Percentiles rank a stretch among this genome's conserved stretches.
These are phyloP conservation scores for Ondatra zibethicus DNA, from an alignment of 2,113 vertebrate genomes.

Conservation along the genomic window DNA sequence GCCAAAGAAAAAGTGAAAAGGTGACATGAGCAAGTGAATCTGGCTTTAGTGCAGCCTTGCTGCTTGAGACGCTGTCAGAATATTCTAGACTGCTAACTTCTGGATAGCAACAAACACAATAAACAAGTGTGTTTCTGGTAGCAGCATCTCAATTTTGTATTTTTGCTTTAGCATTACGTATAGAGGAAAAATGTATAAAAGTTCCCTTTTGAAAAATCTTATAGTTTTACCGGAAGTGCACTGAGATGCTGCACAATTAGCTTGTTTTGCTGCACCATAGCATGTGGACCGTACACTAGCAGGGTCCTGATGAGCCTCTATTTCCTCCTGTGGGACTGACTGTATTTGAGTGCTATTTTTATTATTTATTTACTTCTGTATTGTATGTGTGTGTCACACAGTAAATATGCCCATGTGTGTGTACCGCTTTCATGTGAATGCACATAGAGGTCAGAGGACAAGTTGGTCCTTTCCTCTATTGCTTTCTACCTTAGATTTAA, in stretches of 20 bases:
- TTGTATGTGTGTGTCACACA: not conserved
- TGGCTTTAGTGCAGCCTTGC: not conserved
- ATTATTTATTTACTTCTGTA: not conserved
- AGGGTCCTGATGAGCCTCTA: not conserved
- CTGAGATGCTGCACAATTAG: not conserved
- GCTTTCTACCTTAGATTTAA: not conserved
- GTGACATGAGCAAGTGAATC: not conserved
- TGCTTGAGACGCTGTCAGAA: not conserved
- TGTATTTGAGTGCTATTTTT: not conserved
- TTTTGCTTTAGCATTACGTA: constrained; percentile 1
- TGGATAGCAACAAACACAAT: not conserved
- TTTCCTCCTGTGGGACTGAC: not conserved
- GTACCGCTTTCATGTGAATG: not conserved
- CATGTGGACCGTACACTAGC: not conserved
- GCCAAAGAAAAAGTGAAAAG: not conserved
- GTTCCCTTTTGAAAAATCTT: not conserved
- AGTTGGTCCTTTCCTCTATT: too few relatives aligned
- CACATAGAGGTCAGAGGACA: not conserved
- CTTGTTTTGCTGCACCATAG: not conserved
- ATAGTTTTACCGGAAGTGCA: not conserved
- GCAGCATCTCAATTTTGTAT: not conserved
- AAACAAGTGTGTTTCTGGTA: not conserved
- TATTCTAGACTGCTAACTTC: not conserved
- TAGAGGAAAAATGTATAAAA: not conserved
- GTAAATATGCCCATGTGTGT: not conserved